phyloP scores from a whole-genome alignment of 2,797 vertebrate species.

The Triplophysa bombifrons region DNA sequence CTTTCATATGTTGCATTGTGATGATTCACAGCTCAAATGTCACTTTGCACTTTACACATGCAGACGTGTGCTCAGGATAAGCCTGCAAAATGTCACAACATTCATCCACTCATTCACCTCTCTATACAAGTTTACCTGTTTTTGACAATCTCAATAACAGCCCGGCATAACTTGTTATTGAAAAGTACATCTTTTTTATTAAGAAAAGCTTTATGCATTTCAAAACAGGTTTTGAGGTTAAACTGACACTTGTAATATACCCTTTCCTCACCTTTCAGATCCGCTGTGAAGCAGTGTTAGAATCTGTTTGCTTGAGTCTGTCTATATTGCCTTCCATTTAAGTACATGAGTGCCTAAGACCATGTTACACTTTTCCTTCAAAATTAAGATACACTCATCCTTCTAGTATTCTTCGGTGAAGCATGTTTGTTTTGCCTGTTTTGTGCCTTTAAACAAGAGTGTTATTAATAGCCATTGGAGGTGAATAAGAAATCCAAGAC shows the following conservation, averaged over 20 bases:
- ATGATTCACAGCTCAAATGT: constrained; percentile 16
- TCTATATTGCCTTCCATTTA: constrained; percentile 34
- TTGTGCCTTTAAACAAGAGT: constrained; percentile 41
- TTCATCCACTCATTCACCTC: neutral
- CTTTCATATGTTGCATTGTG: constrained; percentile 17
- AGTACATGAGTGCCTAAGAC: constrained; percentile 50
- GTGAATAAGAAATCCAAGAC: constrained; percentile 62
- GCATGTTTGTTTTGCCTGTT: constrained; percentile 47
- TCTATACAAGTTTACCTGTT: constrained; percentile 59
- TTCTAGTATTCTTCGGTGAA: constrained; percentile 33
- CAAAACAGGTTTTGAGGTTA: constrained; percentile 28
- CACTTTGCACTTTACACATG: constrained; percentile 34
- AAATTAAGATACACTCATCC: neutral
- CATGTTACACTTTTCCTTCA: constrained; percentile 22
- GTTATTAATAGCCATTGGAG: constrained; percentile 48
- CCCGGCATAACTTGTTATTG: constrained; percentile 7
- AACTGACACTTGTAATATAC: constrained; percentile 29
- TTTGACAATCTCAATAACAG: constrained; percentile 45
- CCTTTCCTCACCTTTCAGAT: neutral
- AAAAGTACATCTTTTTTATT: constrained; percentile 7
- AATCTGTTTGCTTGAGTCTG: constrained; percentile 16
- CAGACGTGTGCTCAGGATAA: constrained; percentile 47
- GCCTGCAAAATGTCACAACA: constrained; percentile 1
- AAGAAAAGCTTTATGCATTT: constrained; percentile 38
- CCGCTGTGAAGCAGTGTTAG: constrained; percentile 2